These are phyloP conservation scores for Gobio occitaniae DNA, from an alignment of 2,797 vertebrate genomes.

Conservation along the genomic window DNA sequence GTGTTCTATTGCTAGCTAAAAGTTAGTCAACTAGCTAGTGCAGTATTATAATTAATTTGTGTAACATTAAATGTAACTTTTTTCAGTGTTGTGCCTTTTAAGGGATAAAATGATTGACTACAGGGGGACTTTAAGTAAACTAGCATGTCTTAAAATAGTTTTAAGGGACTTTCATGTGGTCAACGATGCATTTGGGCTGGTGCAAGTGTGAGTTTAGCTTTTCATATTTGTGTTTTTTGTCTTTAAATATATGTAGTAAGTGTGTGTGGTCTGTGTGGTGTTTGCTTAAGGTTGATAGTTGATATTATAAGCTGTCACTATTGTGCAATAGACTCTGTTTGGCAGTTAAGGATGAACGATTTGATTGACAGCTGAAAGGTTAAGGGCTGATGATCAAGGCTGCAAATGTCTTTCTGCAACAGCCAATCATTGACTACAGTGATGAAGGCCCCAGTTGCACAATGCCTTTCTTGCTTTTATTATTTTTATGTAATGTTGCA, in stretches of 20 bases:
- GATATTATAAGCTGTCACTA: constrained; percentile 4
- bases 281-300: constrained; percentile 21
- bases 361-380: constrained; percentile 56
- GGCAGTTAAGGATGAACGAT: constrained; percentile 41
- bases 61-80: no score
- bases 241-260: background rate
- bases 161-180: background rate
- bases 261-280: constrained; percentile 4
- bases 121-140: background rate
- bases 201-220: background rate
- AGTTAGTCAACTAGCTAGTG: no score
- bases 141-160: background rate
- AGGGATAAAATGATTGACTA: no score
- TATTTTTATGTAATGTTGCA: background rate
- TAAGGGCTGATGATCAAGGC: constrained; percentile 20
- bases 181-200: background rate
- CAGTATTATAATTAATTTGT: no score
- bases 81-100: no score
- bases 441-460: background rate
- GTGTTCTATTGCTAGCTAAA: no score
- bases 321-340: constrained; percentile 2
- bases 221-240: background rate
- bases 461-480: background rate
- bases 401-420: constrained; percentile 9
- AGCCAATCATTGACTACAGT: constrained; percentile 1